These are phyloP conservation scores for Acronicta alni DNA, from an alignment of 2,888 invertebrate species.

Conservation along the genomic window DNA sequence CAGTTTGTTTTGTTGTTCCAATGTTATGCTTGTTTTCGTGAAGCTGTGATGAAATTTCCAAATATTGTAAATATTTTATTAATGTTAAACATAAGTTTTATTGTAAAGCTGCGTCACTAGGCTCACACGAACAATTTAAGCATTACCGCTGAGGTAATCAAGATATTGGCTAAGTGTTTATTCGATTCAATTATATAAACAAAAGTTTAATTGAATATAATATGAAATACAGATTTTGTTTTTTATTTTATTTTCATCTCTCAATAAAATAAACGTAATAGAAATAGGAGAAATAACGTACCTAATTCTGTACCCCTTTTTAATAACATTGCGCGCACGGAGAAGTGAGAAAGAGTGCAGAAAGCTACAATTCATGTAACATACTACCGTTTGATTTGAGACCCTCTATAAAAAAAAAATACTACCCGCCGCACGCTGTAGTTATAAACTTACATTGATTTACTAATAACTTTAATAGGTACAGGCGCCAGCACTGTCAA, in stretches of 20 bases:
- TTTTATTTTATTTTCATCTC: constrained; percentile 63
- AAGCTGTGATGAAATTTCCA: constrained; percentile 89
- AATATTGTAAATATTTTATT: constrained; percentile 88
- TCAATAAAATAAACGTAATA: not conserved
- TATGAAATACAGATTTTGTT: constrained; percentile 63
- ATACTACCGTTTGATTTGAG: too few species aligned
- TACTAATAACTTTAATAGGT: too few species aligned
- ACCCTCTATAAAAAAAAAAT: too few species aligned
- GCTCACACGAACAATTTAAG: constrained; percentile 85
- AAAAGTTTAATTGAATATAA: constrained; percentile 87
- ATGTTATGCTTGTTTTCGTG: constrained; percentile 88
- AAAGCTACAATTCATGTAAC: too few species aligned
- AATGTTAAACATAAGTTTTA: constrained; percentile 82
- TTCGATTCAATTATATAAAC: constrained; percentile 87
- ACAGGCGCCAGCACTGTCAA: too few species aligned
- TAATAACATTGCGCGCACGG: too few species aligned
- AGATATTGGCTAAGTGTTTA: constrained; percentile 88
- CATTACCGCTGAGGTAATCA: constrained; percentile 82
- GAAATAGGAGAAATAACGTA: not conserved
- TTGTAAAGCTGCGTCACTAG: constrained; percentile 81
- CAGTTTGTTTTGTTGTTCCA: constrained; percentile 83
- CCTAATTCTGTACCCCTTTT: too few species aligned
- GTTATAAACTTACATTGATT: too few species aligned
- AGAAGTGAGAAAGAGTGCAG: too few species aligned
- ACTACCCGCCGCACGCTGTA: too few species aligned